A percentile compares a stretch with the other conserved stretches of the same genome.
Conservation (phyloP, 2,797 vertebrate genomes). For the Trichosurus vulpecula region DNA sequence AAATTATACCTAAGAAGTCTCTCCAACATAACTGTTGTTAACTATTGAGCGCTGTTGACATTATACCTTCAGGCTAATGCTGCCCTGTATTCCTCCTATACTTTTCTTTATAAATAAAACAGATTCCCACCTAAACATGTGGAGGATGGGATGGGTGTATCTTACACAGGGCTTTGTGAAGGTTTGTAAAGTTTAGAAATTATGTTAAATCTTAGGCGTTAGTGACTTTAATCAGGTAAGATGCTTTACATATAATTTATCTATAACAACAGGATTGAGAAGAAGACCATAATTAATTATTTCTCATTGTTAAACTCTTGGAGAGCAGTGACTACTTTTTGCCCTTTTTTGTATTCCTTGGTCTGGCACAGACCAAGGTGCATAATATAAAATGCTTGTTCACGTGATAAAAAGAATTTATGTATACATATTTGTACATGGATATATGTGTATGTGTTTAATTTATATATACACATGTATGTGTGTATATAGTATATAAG, state of each 20-base stretch:
- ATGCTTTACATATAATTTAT: neutral
- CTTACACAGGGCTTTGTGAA: neutral
- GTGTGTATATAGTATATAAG: too few species aligned
- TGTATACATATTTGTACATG: neutral
- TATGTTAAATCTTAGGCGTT: neutral
- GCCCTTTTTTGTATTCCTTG: neutral
- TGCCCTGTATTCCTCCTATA: neutral
- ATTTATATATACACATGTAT: too few species aligned
- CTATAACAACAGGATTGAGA: constrained; percentile 12
- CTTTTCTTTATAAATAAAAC: neutral
- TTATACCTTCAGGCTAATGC: neutral
- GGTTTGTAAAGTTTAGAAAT: neutral
- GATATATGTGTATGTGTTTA: too few species aligned
- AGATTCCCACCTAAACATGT: neutral
- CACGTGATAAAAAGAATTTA: neutral
- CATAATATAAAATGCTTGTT: neutral
- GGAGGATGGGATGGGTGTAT: neutral
- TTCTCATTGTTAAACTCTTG: neutral
- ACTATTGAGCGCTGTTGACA: neutral
- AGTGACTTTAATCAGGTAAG: neutral
- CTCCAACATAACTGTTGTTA: neutral
- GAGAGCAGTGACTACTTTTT: neutral
- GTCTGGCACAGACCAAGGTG: neutral
- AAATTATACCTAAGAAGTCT: neutral
- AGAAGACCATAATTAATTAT: neutral